Evolutionary conservation across 2,113 vertebrate species (phyloP), one percentile per base, ranked within the genome.

Genomic region (Pithys albifrons): DNA sequence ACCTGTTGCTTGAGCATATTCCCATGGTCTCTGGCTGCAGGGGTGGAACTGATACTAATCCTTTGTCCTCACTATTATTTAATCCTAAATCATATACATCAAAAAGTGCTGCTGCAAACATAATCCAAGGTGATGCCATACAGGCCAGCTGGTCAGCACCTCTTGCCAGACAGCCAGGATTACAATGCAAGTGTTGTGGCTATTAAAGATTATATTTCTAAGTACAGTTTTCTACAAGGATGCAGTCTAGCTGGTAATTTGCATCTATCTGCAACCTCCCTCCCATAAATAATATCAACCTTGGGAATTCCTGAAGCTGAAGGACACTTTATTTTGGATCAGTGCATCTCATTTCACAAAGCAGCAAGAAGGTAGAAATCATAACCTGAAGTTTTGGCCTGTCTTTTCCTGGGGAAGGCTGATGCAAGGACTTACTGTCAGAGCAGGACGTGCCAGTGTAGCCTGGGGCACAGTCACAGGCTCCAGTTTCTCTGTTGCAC

Each of bases 401-500:
- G 35, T 33, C 39, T 66, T 57, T 55, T 37, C 31, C 10, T 6
- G 23, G 27, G 17, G 37, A 55, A 62, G 14, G 61, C 4, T n/a
- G 22, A n/a, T 27, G 58, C 48, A 49, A 89, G 72, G 41, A 97
- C 97, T 97, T 88, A 98, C 96, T 2, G 2, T 33, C 28, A 45
- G 98, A 94, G 91, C 97, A 98, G 88, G 96, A 91, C 17, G 81
- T 35, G 70, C 98, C 98, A 0, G 33, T 97, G 89, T 98, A 98
- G 64, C 97, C 98, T 6, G 97, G 91, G 48, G 69, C 51, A 55
- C 97, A 99, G 45, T 98, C 95, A 14, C 97, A 98, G 62, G 78
- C 88, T 54, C 98, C 98, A 12, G 96, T 97, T 86, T 95, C 77
- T 86, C 94, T 96, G 86, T 98, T 97, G 85, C 97, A 98, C 51